Evolutionary conservation across 2,888 invertebrate species (phyloP).

Genomic region (Elysia crispata): DNA sequence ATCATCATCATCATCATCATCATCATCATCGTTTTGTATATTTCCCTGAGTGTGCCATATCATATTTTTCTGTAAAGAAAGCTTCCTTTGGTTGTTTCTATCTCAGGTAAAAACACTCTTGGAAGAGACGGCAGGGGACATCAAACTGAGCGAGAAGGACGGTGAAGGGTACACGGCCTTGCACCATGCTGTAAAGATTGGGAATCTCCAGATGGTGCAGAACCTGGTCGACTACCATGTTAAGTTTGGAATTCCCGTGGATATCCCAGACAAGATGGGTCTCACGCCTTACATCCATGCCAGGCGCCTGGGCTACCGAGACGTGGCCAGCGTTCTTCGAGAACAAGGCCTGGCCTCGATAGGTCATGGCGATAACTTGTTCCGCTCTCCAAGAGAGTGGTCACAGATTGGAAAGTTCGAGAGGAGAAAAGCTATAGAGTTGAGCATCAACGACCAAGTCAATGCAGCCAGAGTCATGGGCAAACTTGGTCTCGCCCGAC

Average conservation of each 20-base stretch:
- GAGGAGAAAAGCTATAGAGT: conserved; percentile 56
- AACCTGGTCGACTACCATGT: conserved; percentile 61
- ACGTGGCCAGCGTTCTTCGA: conserved; percentile 36
- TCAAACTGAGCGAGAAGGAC: conserved; percentile 68
- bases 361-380: conserved; percentile 52
- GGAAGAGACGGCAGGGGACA: conserved; percentile 64
- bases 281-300: conserved; percentile 72
- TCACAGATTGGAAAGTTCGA: conserved; percentile 65
- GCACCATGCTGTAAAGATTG: conserved; percentile 68
- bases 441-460: conserved; percentile 52
- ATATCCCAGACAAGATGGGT: conserved; percentile 68
- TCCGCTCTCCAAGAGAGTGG: conserved; percentile 67
- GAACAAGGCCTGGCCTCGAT: conserved; percentile 43
- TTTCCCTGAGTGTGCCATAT: too few species aligned
- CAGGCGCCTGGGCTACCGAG: conserved; percentile 62
- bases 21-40: too few species aligned
- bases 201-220: conserved; percentile 60
- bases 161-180: conserved; percentile 68
- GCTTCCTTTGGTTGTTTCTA: neutral
- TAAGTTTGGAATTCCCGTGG: conserved; percentile 69
- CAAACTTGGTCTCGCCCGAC: conserved; percentile 24
- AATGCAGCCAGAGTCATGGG: conserved; percentile 51
- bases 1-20: neutral
- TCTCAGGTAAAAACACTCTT: conserved; percentile 56
- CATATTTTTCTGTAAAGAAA: neutral